A percentile compares a stretch with the other conserved stretches of the same genome.
Evolutionary conservation across 2,888 invertebrate genomes (phyloP).

Genomic region (Tachina fera): DNA sequence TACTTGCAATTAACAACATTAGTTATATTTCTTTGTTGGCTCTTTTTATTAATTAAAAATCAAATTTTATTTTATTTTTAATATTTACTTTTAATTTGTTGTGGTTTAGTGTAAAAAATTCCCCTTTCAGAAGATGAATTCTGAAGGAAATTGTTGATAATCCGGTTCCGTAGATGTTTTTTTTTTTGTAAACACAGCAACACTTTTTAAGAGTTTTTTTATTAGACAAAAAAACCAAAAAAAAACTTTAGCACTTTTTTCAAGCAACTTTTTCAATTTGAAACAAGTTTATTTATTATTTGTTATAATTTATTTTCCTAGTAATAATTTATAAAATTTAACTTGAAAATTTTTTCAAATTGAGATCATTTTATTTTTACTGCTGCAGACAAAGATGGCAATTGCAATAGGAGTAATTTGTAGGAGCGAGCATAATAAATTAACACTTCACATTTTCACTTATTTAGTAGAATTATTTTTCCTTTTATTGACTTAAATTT

Average conservation of each 20-base stretch:
- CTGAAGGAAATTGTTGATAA: constrained; percentile 60
- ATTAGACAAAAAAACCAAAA: constrained; percentile 24
- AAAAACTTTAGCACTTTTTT: constrained; percentile 18
- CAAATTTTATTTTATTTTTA: constrained; percentile 24
- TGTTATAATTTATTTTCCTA: constrained; percentile 10
- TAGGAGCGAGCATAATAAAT: not conserved
- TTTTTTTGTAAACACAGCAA: constrained; percentile 6
- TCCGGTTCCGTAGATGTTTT: constrained; percentile 58
- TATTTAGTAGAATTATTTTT: constrained; percentile 21
- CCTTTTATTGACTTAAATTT: constrained; percentile 1
- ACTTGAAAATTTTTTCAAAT: constrained; percentile 13
- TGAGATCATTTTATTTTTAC: constrained; percentile 17
- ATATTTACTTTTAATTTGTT: constrained; percentile 57
- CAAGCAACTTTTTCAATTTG: constrained; percentile 15
- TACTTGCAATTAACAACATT: constrained; percentile 7
- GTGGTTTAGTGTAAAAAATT: constrained; percentile 17
- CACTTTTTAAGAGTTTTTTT: constrained; percentile 29
- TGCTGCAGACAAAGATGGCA: constrained; percentile 1
- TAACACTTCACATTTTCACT: constrained; percentile 65
- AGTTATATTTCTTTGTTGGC: constrained; percentile 17
- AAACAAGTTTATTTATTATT: constrained; percentile 25
- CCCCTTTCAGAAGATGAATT: constrained; percentile 27
- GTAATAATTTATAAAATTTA: constrained; percentile 10
- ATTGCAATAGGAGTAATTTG: constrained; percentile 2
- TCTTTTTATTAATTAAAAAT: constrained; percentile 21